phyloP scores from a whole-genome alignment of 2,113 vertebrate species.

The Pica pica region DNA sequence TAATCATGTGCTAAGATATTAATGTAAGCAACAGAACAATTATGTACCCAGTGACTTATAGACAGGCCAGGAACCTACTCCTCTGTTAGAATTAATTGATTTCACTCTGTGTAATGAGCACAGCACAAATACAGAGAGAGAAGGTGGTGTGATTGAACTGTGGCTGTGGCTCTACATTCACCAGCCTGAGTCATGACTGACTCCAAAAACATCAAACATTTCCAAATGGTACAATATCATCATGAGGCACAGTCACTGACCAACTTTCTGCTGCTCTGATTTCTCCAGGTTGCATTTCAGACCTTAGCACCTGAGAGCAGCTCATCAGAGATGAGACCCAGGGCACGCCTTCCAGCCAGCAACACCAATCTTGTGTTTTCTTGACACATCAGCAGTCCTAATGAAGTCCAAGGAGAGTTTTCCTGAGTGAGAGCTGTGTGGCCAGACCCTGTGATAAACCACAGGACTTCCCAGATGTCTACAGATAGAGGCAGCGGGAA shows the following conservation, averaged over 20 bases:
- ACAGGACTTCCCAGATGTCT: background rate
- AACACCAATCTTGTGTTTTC: background rate
- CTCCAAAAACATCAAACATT: background rate
- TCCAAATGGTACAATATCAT: accelerated
- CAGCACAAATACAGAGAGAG: background rate
- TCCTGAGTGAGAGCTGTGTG: background rate
- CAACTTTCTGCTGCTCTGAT: background rate
- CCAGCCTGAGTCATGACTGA: background rate
- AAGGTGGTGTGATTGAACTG: constrained; percentile 24
- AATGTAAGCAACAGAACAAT: constrained; percentile 67
- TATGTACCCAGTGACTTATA: constrained; percentile 53
- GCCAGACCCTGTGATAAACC: background rate
- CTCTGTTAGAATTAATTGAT: constrained; percentile 66
- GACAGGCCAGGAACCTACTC: constrained; percentile 30
- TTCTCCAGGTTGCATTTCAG: background rate
- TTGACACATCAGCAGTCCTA: background rate
- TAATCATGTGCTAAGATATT: constrained; percentile 58
- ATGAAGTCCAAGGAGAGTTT: background rate
- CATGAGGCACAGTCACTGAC: background rate
- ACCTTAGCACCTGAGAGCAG: background rate
- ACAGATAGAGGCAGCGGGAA: background rate
- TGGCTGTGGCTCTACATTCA: background rate
- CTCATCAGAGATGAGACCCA: background rate
- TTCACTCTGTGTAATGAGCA: constrained; percentile 33
- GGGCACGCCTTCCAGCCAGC: background rate